Evolutionary conservation across 2,888 invertebrate species (phyloP), one percentile per base, ranked within the genome.

Genomic region (Pheosia tremula): DNA sequence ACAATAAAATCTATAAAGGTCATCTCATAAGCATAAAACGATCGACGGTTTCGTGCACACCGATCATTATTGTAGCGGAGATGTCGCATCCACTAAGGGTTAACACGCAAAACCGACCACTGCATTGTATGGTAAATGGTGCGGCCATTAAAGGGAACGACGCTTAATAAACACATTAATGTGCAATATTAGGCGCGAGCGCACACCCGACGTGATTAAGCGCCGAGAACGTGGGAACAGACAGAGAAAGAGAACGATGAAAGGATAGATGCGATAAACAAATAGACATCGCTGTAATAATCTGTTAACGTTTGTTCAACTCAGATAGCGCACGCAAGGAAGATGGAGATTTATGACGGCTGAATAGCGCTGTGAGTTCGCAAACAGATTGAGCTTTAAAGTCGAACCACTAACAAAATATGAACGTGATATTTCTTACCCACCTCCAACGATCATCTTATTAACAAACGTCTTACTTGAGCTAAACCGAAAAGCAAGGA

Each of bases 131-230:
- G 86, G 85, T 90, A 90, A 92, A 92, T 90, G 88, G 85, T 85
- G 69, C 71, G 77, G 45, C 87, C 89, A 91, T 91, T 91, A 91
- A 89, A 88, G 81, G 81, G 85, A 85, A 89, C 87, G 88, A 81
- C 87, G 89, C 88, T 90, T 91, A 91, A 91, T 92, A 91, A 91
- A 91, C 90, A 90, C 90, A 92, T 91, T 90, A 91, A 85, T 86
- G 84, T 83, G 85, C 87, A 84, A 90, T 90, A 90, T 91, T 90
- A 91, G 89, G 86, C 88, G 88, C 87, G 81, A 84, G 85, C 88
- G 86, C 87, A 86, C 79, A 84, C 82, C 80, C 82, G 85, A 84
- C 87, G 81, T 88, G 89, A 90, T 89, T 87, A 88, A 89, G 83
- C 81, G 85, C 83, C 84, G 83, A 77, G 83, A 88, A 90, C 91